A percentile compares a stretch with the other conserved stretches of the same genome.
Evolutionary conservation across 2,113 vertebrate genomes (phyloP).

Genomic region (Mobula hypostoma): DNA sequence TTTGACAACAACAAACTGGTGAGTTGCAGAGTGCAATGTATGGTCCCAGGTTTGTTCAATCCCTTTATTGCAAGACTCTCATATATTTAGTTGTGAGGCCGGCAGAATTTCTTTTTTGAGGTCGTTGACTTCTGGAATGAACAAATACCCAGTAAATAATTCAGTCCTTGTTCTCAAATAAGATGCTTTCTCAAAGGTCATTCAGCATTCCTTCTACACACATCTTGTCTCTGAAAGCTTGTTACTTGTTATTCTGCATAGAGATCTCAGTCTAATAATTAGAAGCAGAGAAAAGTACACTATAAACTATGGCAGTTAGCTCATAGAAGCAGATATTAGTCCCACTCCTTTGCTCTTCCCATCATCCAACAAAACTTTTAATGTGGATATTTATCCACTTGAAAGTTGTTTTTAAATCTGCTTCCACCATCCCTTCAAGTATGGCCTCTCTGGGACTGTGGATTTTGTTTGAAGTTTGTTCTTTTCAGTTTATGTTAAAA

Average conservation of each 20-base stretch:
- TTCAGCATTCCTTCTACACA: background rate
- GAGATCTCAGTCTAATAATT: too few species aligned
- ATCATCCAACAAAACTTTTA: too few species aligned
- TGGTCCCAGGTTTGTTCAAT: background rate
- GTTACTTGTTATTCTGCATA: background rate
- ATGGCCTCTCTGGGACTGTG: too few species aligned
- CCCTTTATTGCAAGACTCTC: background rate
- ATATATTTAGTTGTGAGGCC: background rate
- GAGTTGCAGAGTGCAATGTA: conserved; percentile 38
- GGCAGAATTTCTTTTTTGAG: background rate
- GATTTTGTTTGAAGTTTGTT: too few species aligned
- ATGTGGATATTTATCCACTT: too few species aligned
- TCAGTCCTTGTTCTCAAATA: background rate
- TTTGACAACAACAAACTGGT: conserved; percentile 95
- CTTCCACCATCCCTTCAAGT: too few species aligned
- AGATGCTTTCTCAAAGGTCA: background rate
- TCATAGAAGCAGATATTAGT: too few species aligned
- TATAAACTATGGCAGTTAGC: too few species aligned
- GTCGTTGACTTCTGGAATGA: background rate
- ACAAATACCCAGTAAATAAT: background rate
- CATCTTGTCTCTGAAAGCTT: background rate
- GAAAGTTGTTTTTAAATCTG: too few species aligned
- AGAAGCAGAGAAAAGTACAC: too few species aligned
- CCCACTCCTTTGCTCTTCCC: too few species aligned
- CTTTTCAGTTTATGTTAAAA: too few species aligned